Conservation (phyloP, 2,888 invertebrate species). For the Cotesia congregata region DNA sequence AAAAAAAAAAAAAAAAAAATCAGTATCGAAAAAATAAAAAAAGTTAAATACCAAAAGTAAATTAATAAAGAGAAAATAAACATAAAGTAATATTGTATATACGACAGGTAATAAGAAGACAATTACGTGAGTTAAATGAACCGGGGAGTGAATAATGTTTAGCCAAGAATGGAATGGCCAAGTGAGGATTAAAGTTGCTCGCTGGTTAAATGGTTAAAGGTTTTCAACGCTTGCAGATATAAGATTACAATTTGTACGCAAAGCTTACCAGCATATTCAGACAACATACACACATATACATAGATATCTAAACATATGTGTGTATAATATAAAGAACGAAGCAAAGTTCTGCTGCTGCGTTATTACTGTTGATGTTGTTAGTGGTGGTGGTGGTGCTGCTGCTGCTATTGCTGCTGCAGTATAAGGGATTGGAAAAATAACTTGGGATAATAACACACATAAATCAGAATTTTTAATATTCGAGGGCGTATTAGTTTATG, state of each 20-base stretch:
- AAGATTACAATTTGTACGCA: conserved; percentile 39
- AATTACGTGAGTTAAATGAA: conserved; percentile 43
- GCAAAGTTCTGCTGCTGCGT: conserved; percentile 2
- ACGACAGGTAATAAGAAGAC: conserved; percentile 42
- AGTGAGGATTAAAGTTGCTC: conserved; percentile 24
- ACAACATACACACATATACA: conserved; percentile 15
- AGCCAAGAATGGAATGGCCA: conserved; percentile 1
- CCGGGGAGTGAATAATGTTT: conserved; percentile 38
- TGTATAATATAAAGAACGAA: conserved; percentile 20
- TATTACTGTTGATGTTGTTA: too few species aligned
- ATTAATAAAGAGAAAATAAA: conserved; percentile 35
- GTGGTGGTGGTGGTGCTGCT: too few species aligned
- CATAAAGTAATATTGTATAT: conserved; percentile 29
- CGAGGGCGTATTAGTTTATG: conserved; percentile 64
- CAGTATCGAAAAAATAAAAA: neutral
- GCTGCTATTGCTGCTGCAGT: neutral
- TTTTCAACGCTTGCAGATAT: conserved; percentile 23
- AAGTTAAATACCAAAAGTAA: conserved; percentile 1
- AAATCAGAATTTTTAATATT: conserved; percentile 69
- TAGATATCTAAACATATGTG: conserved; percentile 14
- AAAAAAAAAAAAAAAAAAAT: neutral
- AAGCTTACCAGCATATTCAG: neutral
- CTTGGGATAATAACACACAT: conserved; percentile 69
- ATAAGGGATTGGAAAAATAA: conserved; percentile 58
- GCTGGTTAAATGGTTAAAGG: neutral